Base-by-base conservation (phyloP, 2,113 vertebrate species). In the Petroica traversi region DNA sequence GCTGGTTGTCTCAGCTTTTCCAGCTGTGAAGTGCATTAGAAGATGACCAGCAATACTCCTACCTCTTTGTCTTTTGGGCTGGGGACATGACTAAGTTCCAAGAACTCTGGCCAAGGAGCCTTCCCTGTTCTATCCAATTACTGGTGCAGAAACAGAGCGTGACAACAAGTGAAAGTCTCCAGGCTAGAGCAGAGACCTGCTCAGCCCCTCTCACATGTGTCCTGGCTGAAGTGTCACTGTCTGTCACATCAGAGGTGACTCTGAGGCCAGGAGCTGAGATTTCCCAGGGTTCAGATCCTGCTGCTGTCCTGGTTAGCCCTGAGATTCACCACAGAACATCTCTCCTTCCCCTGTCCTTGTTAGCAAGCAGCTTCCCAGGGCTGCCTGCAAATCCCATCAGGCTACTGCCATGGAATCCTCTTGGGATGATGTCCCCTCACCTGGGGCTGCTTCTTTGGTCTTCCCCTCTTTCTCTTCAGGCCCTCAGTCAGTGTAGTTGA, bases 371-470 rank as follows among this genome's bases (percentile, higher is more conserved):
- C 36, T 66, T 66, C 46, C 20, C n/a, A 83, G 40, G 48, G 51
- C 84, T 78, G 11, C 76, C 77, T 57, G 36, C 40, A 79, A 40
- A 80, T 43, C 63, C 77, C 24, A n/a, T 2, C 9, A 38, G 34
- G 46, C 11, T 74, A 36, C 51, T 31, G n/a, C 64, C 75, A 36
- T 0, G 75, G 34, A 68, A 89, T 13, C 25, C 41, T 73, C 51
- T 14, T 33, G 38, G 43, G 55, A 61, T 38, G 23, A 19, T 34
- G 25, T 45, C 29, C 18, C 29, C 81, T 96, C 77, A 97, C 97
- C 95, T 97, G 95, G 9, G 84, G 88, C 68, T 93, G 95, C 48
- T 97, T 97, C 88, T 89, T 96, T 71, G 97, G 97, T 55, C 97
- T 94, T 48, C 97, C 97, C 11, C 95, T 94, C 85, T 97, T 97